phyloP scores from a whole-genome alignment of 2,888 invertebrate genomes.

The Caenorhabditis sp. region DNA sequence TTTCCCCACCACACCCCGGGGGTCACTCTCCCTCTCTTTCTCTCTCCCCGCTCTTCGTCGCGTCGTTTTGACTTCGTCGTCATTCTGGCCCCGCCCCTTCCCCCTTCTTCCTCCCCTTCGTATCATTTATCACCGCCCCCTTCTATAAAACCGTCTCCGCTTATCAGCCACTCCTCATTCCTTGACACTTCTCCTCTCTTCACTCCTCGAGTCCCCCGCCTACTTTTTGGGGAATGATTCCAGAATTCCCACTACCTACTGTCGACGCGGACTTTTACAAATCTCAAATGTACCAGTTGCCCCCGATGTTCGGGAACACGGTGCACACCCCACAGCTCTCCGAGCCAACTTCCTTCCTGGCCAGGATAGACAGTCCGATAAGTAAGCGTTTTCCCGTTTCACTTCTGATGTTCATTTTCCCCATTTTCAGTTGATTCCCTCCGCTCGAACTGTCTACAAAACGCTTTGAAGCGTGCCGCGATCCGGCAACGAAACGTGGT shows the following conservation, averaged over 20 bases:
- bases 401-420: not conserved
- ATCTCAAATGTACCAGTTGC: slow-evolving; percentile 62
- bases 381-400: slow-evolving; percentile 34
- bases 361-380: slow-evolving; percentile 46
- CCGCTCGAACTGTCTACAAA: slow-evolving; percentile 40
- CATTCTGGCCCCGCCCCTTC: slow-evolving; percentile 15
- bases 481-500: slow-evolving; percentile 39
- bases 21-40: slow-evolving; percentile 8
- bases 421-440: slow-evolving; percentile 38
- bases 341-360: slow-evolving; percentile 48
- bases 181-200: slow-evolving; percentile 36
- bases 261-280: slow-evolving; percentile 71
- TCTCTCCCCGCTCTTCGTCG: too few relatives aligned
- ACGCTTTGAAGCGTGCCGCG: slow-evolving; percentile 45
- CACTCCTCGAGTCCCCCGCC: not conserved
- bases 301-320: slow-evolving; percentile 62
- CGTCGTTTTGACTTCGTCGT: not conserved
- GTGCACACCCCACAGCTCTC: slow-evolving; percentile 36
- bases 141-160: slow-evolving; percentile 40
- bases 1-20: slow-evolving; percentile 26
- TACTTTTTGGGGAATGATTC: slow-evolving; percentile 62
- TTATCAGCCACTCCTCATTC: slow-evolving; percentile 49
- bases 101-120: slow-evolving; percentile 10
- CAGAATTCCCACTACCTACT: slow-evolving; percentile 72
- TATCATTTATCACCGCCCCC: slow-evolving; percentile 36